Evolutionary conservation across 2,113 vertebrate genomes (phyloP).

Genomic region (Limnothrissa miodon): DNA sequence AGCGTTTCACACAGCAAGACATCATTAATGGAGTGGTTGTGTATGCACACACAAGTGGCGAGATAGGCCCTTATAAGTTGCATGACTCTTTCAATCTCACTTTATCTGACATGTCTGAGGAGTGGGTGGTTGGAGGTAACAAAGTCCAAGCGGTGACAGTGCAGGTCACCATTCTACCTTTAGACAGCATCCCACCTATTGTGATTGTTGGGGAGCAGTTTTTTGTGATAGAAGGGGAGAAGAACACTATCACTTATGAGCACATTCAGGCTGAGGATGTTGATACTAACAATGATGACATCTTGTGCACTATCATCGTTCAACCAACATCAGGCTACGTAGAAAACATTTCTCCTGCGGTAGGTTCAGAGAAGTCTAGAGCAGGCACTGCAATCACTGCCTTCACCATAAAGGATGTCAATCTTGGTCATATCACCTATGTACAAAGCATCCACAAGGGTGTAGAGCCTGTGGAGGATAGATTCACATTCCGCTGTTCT

Average conservation of each 20-base stretch:
- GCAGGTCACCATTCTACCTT: conserved; percentile 88
- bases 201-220: conserved; percentile 72
- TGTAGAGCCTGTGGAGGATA: conserved; percentile 90
- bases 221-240: conserved; percentile 81
- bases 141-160: conserved; percentile 83
- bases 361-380: conserved; percentile 93
- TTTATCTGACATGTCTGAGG: conserved; percentile 84
- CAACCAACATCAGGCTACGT: conserved; percentile 88
- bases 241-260: conserved; percentile 73
- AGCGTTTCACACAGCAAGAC: conserved; percentile 86
- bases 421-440: conserved; percentile 85
- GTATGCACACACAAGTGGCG: conserved; percentile 86
- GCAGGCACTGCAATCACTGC: conserved; percentile 88
- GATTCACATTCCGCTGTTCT: conserved; percentile 90
- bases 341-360: conserved; percentile 94
- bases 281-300: conserved; percentile 84
- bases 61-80: conserved; percentile 83
- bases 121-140: conserved; percentile 83
- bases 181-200: conserved; percentile 80
- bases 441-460: conserved; percentile 93
- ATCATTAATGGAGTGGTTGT: conserved; percentile 87
- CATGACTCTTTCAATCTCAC: conserved; percentile 88
- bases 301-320: conserved; percentile 89
- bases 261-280: conserved; percentile 81
- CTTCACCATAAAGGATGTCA: conserved; percentile 89